Conservation (phyloP, 2,113 vertebrate genomes). For the Taxidea taxus region DNA sequence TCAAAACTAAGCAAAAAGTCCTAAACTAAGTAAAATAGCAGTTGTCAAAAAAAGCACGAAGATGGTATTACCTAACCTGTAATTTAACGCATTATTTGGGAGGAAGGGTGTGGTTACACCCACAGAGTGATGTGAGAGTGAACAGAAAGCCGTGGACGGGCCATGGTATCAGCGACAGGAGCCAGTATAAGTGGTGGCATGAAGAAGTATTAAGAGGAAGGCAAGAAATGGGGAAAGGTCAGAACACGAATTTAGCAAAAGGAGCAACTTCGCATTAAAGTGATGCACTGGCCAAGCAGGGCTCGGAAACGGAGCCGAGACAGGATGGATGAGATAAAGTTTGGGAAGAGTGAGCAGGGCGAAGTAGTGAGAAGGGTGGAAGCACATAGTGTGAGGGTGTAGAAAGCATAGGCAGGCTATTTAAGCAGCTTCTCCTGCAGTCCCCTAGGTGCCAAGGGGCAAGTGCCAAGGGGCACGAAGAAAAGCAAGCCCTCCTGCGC, state of each 20-base stretch:
- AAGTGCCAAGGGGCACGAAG: neutral
- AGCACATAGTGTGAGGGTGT: neutral
- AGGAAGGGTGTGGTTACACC: neutral
- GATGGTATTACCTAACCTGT: neutral
- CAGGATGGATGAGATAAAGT: neutral
- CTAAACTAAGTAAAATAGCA: neutral
- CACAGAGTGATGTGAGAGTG: neutral
- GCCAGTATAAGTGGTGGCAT: neutral
- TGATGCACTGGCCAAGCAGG: neutral
- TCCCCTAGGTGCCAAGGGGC: neutral
- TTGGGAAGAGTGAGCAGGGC: neutral
- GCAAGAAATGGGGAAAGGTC: neutral
- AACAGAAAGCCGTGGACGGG: neutral
- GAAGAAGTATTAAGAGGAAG: neutral
- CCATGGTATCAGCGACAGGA: neutral
- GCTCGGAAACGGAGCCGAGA: neutral
- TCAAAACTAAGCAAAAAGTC: neutral
- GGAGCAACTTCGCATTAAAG: neutral
- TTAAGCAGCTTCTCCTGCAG: neutral
- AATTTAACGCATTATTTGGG: neutral
- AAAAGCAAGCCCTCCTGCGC: neutral
- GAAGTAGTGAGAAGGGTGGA: neutral
- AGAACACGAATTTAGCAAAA: neutral
- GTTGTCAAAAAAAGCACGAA: neutral
- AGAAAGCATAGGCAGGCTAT: neutral